These are phyloP conservation scores for Hofmannophila pseudospretella DNA, from an alignment of 2,888 invertebrate species.

Conservation along the genomic window DNA sequence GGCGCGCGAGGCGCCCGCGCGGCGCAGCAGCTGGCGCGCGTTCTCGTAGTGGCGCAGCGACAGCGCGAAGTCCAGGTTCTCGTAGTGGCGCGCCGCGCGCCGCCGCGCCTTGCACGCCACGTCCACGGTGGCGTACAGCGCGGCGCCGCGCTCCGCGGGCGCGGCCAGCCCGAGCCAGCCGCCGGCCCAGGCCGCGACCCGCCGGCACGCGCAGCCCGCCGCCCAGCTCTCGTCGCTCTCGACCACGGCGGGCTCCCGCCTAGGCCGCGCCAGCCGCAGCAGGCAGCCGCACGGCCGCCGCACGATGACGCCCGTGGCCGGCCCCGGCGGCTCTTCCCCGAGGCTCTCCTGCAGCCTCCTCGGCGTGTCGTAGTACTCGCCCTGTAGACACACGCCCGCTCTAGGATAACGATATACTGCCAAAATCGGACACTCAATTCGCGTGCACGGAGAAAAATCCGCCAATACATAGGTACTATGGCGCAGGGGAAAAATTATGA, in stretches of 20 bases:
- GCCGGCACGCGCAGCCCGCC: conserved; percentile 75
- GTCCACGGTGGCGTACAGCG: conserved; percentile 78
- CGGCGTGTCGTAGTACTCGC: conserved; percentile 85
- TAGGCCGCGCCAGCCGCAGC: conserved; percentile 68
- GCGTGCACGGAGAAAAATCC: too few species aligned
- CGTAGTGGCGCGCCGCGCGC: conserved; percentile 78
- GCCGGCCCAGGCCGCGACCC: conserved; percentile 82
- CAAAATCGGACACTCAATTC: too few species aligned
- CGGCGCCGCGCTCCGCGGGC: conserved; percentile 41
- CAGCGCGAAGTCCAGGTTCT: conserved; percentile 86
- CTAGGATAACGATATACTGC: too few species aligned
- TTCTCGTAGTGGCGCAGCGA: conserved; percentile 89
- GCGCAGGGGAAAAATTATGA: too few species aligned
- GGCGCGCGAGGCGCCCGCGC: conserved; percentile 74
- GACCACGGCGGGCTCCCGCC: conserved; percentile 48
- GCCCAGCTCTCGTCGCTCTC: conserved; percentile 49
- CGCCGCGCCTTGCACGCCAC: conserved; percentile 59
- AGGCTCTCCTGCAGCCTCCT: conserved; percentile 84
- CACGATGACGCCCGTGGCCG: conserved; percentile 69
- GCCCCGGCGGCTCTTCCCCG: conserved; percentile 44
- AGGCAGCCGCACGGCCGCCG: conserved; percentile 85
- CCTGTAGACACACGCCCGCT: conserved; percentile 24
- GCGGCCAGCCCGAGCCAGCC: conserved; percentile 72
- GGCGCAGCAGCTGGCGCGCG: conserved; percentile 81
- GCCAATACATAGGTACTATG: too few species aligned